A percentile compares a stretch with the other conserved stretches of the same genome.
Conservation (phyloP, 2,888 invertebrate species). For the Coleophora flavipennella region DNA sequence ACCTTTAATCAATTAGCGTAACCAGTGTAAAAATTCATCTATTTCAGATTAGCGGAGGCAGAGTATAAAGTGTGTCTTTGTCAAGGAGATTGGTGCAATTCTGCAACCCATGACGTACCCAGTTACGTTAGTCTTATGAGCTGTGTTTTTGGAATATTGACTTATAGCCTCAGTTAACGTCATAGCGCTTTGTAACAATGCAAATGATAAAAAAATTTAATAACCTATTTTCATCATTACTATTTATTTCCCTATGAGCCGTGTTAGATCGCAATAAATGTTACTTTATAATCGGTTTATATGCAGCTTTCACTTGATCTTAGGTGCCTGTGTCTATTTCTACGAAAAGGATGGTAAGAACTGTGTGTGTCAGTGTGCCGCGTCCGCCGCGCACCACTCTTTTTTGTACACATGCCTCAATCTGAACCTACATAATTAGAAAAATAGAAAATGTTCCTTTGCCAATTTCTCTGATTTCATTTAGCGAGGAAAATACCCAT, state of each 20-base stretch:
- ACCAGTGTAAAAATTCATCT: not conserved
- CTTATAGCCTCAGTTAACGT: not conserved
- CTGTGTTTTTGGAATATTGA: not conserved
- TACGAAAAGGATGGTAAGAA: slow-evolving; percentile 69
- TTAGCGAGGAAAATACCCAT: too few species aligned
- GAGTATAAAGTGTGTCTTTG: slow-evolving; percentile 57
- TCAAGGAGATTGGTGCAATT: slow-evolving; percentile 57
- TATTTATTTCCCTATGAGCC: slow-evolving; percentile 32
- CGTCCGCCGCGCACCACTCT: slow-evolving; percentile 50
- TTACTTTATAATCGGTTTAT: slow-evolving; percentile 60
- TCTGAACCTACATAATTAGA: slow-evolving; percentile 57
- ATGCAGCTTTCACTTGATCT: slow-evolving; percentile 67
- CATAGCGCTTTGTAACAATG: too few species aligned
- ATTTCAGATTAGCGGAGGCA: slow-evolving; percentile 45
- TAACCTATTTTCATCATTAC: slow-evolving; percentile 20
- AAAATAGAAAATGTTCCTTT: slow-evolving; percentile 41
- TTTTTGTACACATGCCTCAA: slow-evolving; percentile 51
- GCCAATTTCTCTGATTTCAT: slow-evolving; percentile 4
- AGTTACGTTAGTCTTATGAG: not conserved
- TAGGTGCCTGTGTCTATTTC: slow-evolving; percentile 61
- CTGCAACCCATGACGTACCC: slow-evolving; percentile 12
- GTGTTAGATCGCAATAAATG: slow-evolving; percentile 52
- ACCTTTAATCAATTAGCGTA: too few species aligned
- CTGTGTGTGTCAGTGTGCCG: slow-evolving; percentile 67
- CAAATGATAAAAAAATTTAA: too few species aligned